Evolutionary conservation across 2,888 invertebrate genomes (phyloP), one percentile per base, ranked within the genome.

Genomic region (Epicampocera succincta): DNA sequence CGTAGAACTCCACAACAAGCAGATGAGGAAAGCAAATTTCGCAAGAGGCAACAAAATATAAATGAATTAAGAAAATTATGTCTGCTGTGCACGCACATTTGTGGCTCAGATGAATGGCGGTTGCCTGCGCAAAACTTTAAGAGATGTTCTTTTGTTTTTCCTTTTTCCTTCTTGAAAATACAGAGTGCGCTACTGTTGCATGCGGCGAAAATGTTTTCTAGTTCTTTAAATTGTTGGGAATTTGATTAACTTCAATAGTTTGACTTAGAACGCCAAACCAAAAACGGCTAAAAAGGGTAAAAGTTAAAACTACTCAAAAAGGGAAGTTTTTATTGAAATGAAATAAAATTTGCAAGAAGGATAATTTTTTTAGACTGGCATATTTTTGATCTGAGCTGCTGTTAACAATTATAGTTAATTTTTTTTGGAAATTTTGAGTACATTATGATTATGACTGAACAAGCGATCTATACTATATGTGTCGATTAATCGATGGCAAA

Each of bases 51-150:
- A 52, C 38, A 38, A 52, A 61, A 68, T 50, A 50, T 17, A 58
- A 74, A 66, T 60, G 42, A 44, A 44, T 68, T 13, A 17, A 76
- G 61, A 15, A 79, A 79, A 78, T 74, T 80, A 76, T 81, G 76
- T 69, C 74, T 84, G 63, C 65, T 46, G 38, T 61, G 76, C 84
- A 84, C 80, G 84, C 78, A 83, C 71, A 83, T 76, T 83, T 75
- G 69, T 69, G 82, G 78, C 52, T 58, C 33, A 60, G 48, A 50
- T 75, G 42, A 33, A 33, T 9, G 33, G 33, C 8, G 15, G 21
- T 25, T 72, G 58, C 25, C 54, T 52, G 19, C 33, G 63, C 50
- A 69, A 65, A 65, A n/a, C 52, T 66, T n/a, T 25, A n/a, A 33
- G 13, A n/a, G 13, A 54, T 11, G 33, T 54, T 44, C 50, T 68